Evolutionary conservation across 2,888 invertebrate species (phyloP), one percentile per base, ranked within the genome.

Genomic region (Teleogryllus oceanicus): DNA sequence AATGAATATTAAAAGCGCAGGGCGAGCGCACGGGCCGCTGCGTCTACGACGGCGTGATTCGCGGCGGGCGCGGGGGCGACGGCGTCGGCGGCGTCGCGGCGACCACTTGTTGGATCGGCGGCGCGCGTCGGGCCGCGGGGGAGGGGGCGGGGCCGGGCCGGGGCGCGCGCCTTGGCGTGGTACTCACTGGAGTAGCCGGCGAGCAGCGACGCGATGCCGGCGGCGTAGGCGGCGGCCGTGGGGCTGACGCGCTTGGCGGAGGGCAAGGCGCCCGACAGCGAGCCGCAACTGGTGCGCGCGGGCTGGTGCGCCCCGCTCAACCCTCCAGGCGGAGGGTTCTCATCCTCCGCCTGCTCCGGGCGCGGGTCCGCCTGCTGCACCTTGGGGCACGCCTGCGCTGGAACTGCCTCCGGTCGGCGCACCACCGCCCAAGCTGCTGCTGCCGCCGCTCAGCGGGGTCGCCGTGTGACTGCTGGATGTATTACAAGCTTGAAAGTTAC

Each of bases 131-230:
- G 20, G 21, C 74, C 18, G 18, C 8, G 18, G 20, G 18, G 10
- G 74, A 20, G 18, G 20, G 18, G 37, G 74, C 16, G 1, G 21
- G 11, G 75, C 18, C 13, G 24, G 5, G 24, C 24, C 16, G 5
- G 76, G 21, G 11, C 16, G 20, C 21, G 24, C 10, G n/a, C 20
- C 18, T 13, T 24, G 13, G 21, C 13, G 3, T 13, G n/a, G 74
- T 21, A 81, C 83, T 83, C 76, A 83, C 83, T 82, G 49, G 83
- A 83, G 75, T 83, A 83, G n/a, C 83, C 82, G 74, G 83, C 83
- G 20, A 83, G 83, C 11, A 83, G 81, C n/a, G 82, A 82, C 12
- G 83, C 83, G 24, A 83, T 81, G 21, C 83, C 83, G 49, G 82
- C 82, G 16, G 83, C 83, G 78, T 83, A 83, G 49, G 79, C 81